phyloP scores from a whole-genome alignment of 1,140 invertebrate genomes.

The Zaprionus gabonicus region DNA sequence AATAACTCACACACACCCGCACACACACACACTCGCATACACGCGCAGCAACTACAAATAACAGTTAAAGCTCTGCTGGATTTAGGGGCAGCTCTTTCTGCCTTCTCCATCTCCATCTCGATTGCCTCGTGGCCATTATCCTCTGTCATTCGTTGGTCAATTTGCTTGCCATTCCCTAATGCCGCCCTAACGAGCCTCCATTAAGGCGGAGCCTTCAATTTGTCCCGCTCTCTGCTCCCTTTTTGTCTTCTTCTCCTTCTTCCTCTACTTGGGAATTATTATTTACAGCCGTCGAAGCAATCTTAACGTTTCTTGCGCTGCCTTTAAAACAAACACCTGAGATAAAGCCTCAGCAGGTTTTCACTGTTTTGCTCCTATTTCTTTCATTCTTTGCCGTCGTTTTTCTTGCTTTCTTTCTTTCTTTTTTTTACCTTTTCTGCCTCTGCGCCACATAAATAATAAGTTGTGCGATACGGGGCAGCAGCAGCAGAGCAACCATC shows the following conservation, averaged over 20 bases:
- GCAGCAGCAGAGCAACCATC: constrained; percentile 46
- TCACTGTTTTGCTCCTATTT: not conserved
- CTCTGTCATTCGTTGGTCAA: constrained; percentile 37
- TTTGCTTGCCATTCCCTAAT: constrained; percentile 47
- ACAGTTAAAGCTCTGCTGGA: constrained; percentile 14
- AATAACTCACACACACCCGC: not conserved
- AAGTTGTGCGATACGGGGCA: constrained; percentile 34
- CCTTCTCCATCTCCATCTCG: not conserved
- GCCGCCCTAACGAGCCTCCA: constrained; percentile 43
- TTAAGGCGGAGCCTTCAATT: constrained; percentile 15
- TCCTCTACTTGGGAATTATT: constrained; percentile 28
- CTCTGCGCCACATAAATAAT: constrained; percentile 69
- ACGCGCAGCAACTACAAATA: constrained; percentile 21
- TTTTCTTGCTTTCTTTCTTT: not conserved
- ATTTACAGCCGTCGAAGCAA: constrained; percentile 35
- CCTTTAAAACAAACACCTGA: constrained; percentile 67
- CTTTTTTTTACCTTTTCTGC: constrained; percentile 8
- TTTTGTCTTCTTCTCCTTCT: not conserved
- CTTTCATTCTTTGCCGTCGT: not conserved
- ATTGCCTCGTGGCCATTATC: constrained; percentile 24
- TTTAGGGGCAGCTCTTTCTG: not conserved
- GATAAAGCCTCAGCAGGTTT: constrained; percentile 8
- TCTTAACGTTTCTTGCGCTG: constrained; percentile 27
- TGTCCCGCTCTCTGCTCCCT: not conserved
- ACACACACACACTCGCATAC: constrained; percentile 12